These are phyloP conservation scores for Sycophaga agraensis DNA, from an alignment of 1,140 invertebrate genomes.

Conservation along the genomic window DNA sequence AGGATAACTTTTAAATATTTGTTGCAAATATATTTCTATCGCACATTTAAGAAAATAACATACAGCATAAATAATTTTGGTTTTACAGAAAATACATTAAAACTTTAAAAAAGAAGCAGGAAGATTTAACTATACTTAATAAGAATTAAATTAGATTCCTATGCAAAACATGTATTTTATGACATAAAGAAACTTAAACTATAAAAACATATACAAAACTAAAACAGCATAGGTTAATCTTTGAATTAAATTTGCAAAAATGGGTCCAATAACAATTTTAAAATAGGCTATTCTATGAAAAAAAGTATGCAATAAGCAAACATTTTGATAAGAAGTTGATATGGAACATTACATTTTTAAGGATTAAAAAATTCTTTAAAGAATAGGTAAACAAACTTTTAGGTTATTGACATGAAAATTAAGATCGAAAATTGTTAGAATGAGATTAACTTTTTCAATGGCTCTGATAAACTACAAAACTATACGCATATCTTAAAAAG, in stretches of 20 bases:
- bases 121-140: too few relatives aligned
- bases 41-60: too few relatives aligned
- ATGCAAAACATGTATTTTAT: too few relatives aligned
- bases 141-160: too few relatives aligned
- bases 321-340: constrained; percentile 50
- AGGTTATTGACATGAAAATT: constrained; percentile 49
- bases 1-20: too few relatives aligned
- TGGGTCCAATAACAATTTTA: constrained; percentile 67
- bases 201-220: too few relatives aligned
- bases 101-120: too few relatives aligned
- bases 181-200: too few relatives aligned
- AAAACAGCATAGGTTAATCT: constrained; percentile 55
- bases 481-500: constrained; percentile 42
- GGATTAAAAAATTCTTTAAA: constrained; percentile 60
- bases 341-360: constrained; percentile 62
- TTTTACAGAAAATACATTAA: too few relatives aligned
- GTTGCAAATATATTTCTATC: too few relatives aligned
- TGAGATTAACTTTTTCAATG: constrained; percentile 31
- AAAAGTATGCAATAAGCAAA: constrained; percentile 57
- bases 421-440: constrained; percentile 39
- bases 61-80: too few relatives aligned
- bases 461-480: constrained; percentile 34
- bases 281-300: constrained; percentile 49
- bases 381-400: constrained; percentile 64
- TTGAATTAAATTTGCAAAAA: constrained; percentile 72